Conservation (phyloP, 2,113 vertebrate species). For the Vombatus ursinus region DNA sequence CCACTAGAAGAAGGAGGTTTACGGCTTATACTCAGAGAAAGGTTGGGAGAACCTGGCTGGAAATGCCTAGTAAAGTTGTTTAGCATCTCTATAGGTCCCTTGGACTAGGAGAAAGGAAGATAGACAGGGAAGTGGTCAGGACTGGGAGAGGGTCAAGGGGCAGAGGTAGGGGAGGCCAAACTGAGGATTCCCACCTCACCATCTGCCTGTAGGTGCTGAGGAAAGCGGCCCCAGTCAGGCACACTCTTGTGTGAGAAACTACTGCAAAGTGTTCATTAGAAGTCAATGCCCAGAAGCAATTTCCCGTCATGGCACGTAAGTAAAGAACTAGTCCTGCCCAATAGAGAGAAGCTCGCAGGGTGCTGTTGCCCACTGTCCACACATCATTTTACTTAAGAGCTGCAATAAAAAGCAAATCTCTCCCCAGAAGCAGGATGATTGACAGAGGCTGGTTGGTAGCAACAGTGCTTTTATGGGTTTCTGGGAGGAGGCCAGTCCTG, state of each 20-base stretch:
- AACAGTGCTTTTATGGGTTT: constrained; percentile 65
- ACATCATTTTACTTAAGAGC: constrained; percentile 42
- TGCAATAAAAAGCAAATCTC: constrained; percentile 45
- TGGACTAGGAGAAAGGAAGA: background rate
- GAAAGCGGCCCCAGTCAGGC: background rate
- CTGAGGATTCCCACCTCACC: background rate
- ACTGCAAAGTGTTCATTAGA: constrained; percentile 1
- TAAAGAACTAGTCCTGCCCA: constrained; percentile 15
- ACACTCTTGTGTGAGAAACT: background rate
- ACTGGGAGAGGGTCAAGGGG: background rate
- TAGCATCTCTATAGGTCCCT: background rate
- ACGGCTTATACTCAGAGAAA: background rate
- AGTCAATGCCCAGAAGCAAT: background rate
- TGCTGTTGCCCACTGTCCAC: constrained; percentile 31
- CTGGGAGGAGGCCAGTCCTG: constrained; percentile 65
- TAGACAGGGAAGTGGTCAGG: background rate
- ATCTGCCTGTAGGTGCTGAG: background rate
- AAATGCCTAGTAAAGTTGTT: background rate
- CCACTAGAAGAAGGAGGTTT: background rate
- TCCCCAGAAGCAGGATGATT: constrained; percentile 62
- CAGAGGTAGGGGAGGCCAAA: background rate
- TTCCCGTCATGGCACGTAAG: background rate
- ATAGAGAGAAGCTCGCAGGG: background rate
- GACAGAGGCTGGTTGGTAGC: constrained; percentile 59
- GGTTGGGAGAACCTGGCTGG: background rate